A percentile compares a stretch with the other conserved stretches of the same genome.
Conservation (phyloP, 2,113 vertebrate species). For the Triplophysa dalaica region DNA sequence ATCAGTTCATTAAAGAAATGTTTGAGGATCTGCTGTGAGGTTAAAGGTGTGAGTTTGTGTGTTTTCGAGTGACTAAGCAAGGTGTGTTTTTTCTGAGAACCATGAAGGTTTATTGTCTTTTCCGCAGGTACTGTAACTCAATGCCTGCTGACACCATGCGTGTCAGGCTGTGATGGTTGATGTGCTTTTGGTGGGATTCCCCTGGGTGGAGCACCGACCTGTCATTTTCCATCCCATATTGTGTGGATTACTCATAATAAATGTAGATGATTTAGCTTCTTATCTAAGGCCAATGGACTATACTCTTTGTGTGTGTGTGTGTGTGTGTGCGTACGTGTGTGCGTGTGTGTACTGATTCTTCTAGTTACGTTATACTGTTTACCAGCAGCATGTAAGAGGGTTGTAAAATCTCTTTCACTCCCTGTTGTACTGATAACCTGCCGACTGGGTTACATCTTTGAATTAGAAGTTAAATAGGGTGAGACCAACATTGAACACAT, state of each 20-base stretch:
- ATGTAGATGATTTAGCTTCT: slow-evolving; percentile 3
- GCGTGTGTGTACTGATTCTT: slow-evolving; percentile 10
- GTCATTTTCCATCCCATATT: slow-evolving; percentile 20
- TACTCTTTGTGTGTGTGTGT: slow-evolving; percentile 2
- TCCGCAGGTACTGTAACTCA: slow-evolving; percentile 12
- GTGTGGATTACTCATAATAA: slow-evolving; percentile 4
- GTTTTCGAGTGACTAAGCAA: slow-evolving; percentile 22
- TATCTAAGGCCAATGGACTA: slow-evolving; percentile 29
- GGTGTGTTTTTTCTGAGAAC: slow-evolving; percentile 22
- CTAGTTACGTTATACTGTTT: slow-evolving; percentile 42
- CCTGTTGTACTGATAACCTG: slow-evolving; percentile 19
- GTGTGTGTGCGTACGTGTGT: background rate
- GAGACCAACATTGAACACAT: no score
- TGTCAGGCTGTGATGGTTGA: slow-evolving; percentile 11
- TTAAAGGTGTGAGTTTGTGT: background rate
- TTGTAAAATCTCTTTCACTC: slow-evolving; percentile 3
- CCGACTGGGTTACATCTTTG: slow-evolving; percentile 31
- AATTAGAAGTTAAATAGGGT: background rate
- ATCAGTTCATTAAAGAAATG: background rate
- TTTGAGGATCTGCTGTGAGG: background rate
- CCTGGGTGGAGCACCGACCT: slow-evolving; percentile 13
- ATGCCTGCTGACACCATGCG: slow-evolving; percentile 3
- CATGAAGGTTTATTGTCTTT: slow-evolving; percentile 11
- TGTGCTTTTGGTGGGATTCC: slow-evolving; percentile 32
- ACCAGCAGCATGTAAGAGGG: background rate